A percentile compares a stretch with the other conserved stretches of the same genome.
These are phyloP conservation scores for Xiphophorus couchianus DNA, from an alignment of 2,113 vertebrate genomes.

Conservation along the genomic window DNA sequence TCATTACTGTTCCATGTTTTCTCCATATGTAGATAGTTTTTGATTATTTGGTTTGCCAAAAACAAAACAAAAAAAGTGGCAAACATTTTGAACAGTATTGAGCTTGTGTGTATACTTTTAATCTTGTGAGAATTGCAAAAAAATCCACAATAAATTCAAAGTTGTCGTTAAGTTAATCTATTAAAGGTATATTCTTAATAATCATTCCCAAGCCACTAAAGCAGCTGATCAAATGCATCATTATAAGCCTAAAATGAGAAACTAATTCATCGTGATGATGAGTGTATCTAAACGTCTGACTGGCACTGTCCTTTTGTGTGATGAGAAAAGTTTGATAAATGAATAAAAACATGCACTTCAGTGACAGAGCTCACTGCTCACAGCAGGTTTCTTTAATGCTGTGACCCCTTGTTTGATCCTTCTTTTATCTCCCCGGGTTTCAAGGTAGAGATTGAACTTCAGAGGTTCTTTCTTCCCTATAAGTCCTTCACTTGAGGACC, in stretches of 20 bases:
- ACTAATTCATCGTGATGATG: background rate
- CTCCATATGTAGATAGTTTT: too few relatives aligned
- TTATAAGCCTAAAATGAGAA: background rate
- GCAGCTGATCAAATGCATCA: background rate
- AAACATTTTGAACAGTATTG: too few relatives aligned
- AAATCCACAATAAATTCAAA: too few relatives aligned
- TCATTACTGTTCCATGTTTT: too few relatives aligned
- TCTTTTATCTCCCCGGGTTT: conserved; percentile 31
- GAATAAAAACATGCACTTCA: background rate
- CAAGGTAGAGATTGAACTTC: conserved; percentile 18
- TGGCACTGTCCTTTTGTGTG: background rate
- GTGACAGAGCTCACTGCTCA: conserved; percentile 36
- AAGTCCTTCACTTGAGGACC: conserved; percentile 42
- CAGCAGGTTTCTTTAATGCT: conserved; percentile 37
- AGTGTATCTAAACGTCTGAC: background rate
- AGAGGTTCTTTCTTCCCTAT: conserved; percentile 30
- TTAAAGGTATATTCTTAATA: background rate
- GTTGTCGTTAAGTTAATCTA: too few relatives aligned
- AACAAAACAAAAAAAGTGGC: too few relatives aligned
- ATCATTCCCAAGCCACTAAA: background rate
- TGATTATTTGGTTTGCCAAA: too few relatives aligned
- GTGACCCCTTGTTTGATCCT: conserved; percentile 42
- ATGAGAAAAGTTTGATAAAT: background rate
- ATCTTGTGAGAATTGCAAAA: too few relatives aligned
- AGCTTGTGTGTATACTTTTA: too few relatives aligned